Evolutionary conservation across 1,140 invertebrate genomes (phyloP).

Genomic region (Aphaenogaster rudis): DNA sequence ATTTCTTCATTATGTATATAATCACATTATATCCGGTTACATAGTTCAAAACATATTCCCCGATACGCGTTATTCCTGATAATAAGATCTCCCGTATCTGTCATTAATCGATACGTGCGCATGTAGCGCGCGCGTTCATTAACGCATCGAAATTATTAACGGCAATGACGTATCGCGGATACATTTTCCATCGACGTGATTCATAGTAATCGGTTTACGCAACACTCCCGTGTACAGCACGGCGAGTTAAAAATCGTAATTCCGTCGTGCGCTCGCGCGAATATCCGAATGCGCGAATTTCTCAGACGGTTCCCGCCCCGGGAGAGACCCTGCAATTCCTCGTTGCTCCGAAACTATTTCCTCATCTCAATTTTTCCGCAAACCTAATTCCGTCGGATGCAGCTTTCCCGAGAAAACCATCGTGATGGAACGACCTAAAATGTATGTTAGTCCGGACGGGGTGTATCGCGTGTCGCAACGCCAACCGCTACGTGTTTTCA

Average conservation of each 20-base stretch:
- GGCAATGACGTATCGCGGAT: constrained; percentile 40
- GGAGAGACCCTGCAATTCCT: not conserved
- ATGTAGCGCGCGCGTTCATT: constrained; percentile 37
- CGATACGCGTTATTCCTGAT: constrained; percentile 45
- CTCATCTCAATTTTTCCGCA: constrained; percentile 49
- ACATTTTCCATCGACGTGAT: constrained; percentile 51
- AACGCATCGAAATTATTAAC: constrained; percentile 49
- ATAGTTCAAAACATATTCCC: constrained; percentile 34
- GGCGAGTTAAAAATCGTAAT: constrained; percentile 13
- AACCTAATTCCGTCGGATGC: constrained; percentile 55
- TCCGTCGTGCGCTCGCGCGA: not conserved
- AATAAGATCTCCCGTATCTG: constrained; percentile 48
- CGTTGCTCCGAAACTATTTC: constrained; percentile 28
- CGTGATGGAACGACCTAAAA: constrained; percentile 53
- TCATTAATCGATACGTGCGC: constrained; percentile 37
- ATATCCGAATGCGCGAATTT: not conserved
- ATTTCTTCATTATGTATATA: constrained; percentile 46
- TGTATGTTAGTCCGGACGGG: constrained; percentile 15
- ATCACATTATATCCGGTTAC: constrained; percentile 34
- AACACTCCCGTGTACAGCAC: not conserved
- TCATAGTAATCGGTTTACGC: constrained; percentile 48
- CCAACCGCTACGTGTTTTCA: constrained; percentile 50
- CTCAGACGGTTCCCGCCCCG: not conserved
- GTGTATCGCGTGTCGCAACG: constrained; percentile 46
- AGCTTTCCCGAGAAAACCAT: constrained; percentile 37